Evolutionary conservation across 2,113 vertebrate genomes (phyloP).

Genomic region (Jaculus jaculus): DNA sequence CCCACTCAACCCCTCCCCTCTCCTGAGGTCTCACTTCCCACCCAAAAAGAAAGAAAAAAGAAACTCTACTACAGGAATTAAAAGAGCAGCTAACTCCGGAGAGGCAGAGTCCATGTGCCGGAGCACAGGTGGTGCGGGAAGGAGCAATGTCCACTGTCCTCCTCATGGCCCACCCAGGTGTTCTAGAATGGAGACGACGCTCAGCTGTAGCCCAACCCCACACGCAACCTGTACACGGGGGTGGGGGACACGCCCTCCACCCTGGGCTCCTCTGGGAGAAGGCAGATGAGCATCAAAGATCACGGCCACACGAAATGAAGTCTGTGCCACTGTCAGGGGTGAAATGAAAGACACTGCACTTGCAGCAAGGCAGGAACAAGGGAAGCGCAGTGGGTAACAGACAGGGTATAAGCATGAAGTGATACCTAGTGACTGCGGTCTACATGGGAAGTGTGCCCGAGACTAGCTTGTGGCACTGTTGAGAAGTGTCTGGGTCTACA

Average conservation of each 20-base stretch:
- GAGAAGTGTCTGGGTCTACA: background rate
- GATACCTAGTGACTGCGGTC: background rate
- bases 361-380: too few relatives aligned
- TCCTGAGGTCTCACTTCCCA: background rate
- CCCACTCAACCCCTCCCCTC: rapidly evolving
- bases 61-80: background rate
- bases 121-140: background rate
- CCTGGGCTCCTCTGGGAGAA: background rate
- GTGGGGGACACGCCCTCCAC: too few relatives aligned
- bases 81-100: background rate
- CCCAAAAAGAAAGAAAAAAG: background rate
- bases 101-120: background rate
- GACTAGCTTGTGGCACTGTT: too few relatives aligned
- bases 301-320: rapidly evolving
- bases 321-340: background rate
- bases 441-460: background rate
- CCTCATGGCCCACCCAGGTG: background rate
- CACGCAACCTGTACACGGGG: rapidly evolving
- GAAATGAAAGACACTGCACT: background rate
- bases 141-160: background rate
- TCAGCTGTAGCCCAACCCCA: too few relatives aligned
- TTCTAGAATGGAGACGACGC: background rate
- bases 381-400: background rate
- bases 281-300: background rate
- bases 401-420: background rate